These are phyloP conservation scores for Microplitis mediator DNA, from an alignment of 1,140 invertebrate genomes.

Conservation along the genomic window DNA sequence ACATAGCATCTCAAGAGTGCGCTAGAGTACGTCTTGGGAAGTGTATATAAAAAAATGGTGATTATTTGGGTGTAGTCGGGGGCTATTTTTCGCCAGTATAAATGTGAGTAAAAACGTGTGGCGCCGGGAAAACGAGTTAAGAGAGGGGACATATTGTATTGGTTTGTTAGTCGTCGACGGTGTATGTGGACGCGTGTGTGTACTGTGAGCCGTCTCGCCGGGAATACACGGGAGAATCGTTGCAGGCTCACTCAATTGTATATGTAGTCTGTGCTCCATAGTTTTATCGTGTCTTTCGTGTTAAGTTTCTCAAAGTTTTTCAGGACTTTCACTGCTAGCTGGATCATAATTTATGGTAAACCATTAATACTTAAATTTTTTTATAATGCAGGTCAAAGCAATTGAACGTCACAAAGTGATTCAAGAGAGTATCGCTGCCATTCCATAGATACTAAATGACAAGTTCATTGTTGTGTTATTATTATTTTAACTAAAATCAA, in stretches of 20 bases:
- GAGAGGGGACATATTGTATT: constrained; percentile 6
- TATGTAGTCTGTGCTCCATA: neutral
- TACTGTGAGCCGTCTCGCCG: constrained; percentile 4
- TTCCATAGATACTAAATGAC: neutral
- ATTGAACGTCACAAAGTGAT: neutral
- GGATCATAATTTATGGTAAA: neutral
- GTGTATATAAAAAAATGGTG: constrained; percentile 54
- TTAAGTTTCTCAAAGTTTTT: neutral
- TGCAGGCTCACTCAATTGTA: constrained; percentile 7
- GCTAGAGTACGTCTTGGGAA: constrained; percentile 17
- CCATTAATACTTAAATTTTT: neutral
- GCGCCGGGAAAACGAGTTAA: constrained; percentile 10
- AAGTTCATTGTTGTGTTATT: neutral
- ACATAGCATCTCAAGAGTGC: constrained; percentile 44
- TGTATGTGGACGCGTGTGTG: constrained; percentile 16
- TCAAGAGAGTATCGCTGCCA: neutral
- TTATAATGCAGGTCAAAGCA: neutral
- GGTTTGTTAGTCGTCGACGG: neutral
- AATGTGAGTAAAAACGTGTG: constrained; percentile 48
- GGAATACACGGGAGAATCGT: constrained; percentile 1
- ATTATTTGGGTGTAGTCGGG: constrained; percentile 60
- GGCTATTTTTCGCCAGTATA: constrained; percentile 46
- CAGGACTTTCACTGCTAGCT: neutral
- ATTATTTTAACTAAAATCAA: neutral
- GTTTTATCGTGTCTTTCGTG: neutral